Percentiles rank a stretch among this genome's conserved stretches.
Conservation (phyloP, 1,140 invertebrate species). For the Drosophila mauritiana region DNA sequence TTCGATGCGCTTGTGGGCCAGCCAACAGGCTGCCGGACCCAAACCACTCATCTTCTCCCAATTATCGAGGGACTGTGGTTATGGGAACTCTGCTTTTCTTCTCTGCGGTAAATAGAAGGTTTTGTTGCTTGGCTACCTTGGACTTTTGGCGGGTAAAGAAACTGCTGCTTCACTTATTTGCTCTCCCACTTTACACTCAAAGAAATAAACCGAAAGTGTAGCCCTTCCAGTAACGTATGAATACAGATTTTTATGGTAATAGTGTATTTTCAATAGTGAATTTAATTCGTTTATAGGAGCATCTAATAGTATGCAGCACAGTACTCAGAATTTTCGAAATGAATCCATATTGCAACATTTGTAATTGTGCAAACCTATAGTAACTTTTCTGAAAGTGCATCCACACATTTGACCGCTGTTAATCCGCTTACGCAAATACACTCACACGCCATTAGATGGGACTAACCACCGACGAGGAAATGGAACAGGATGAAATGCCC, state of each 20-base stretch:
- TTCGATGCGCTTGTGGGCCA: slow-evolving; percentile 89
- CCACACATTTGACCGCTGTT: slow-evolving; percentile 15
- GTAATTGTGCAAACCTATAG: too few relatives aligned
- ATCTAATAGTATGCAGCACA: too few relatives aligned
- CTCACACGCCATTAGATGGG: slow-evolving; percentile 35
- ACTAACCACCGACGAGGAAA: slow-evolving; percentile 21
- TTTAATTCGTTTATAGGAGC: too few relatives aligned
- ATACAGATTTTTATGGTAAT: too few relatives aligned
- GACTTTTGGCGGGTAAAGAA: not conserved
- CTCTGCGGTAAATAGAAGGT: not conserved
- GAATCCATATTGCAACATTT: too few relatives aligned
- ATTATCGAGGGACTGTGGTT: slow-evolving; percentile 4
- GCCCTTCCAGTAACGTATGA: too few relatives aligned
- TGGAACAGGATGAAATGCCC: slow-evolving; percentile 16
- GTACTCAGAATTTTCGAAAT: too few relatives aligned
- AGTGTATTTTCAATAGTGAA: too few relatives aligned
- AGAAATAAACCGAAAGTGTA: not conserved
- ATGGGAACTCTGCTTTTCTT: slow-evolving; percentile 14
- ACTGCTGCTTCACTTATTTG: slow-evolving; percentile 21
- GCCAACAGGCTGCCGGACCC: slow-evolving; percentile 89
- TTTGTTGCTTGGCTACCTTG: slow-evolving; percentile 30
- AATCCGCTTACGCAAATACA: slow-evolving; percentile 63
- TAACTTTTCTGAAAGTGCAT: not conserved
- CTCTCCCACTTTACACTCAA: slow-evolving; percentile 1
- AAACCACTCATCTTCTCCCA: slow-evolving; percentile 87